Conservation (phyloP, 2,113 vertebrate genomes). For the Engraulis encrasicolus region DNA sequence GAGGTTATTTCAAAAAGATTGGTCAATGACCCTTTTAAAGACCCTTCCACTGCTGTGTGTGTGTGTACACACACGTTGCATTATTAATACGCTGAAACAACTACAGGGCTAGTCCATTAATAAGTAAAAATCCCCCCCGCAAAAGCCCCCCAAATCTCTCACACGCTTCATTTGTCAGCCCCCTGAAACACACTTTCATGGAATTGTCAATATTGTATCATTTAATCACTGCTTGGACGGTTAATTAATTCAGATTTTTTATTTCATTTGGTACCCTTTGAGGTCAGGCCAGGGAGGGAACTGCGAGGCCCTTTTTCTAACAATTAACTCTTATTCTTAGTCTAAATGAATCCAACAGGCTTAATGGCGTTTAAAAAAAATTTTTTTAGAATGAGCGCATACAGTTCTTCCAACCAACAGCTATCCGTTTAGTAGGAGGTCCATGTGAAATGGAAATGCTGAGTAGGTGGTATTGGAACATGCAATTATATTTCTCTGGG, state of each 20-base stretch:
- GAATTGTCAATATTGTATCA: conserved; percentile 64
- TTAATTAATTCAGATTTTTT: conserved; percentile 62
- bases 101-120: conserved; percentile 64
- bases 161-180: conserved; percentile 37
- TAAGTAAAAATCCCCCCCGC: conserved; percentile 63
- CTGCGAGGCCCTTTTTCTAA: neutral
- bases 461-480: neutral
- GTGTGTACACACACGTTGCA: conserved; percentile 63
- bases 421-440: neutral
- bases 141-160: conserved; percentile 50
- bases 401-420: neutral
- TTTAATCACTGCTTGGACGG: conserved; percentile 61
- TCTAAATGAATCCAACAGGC: neutral
- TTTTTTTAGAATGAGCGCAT: neutral
- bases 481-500: neutral
- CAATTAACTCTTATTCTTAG: neutral
- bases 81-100: conserved; percentile 61
- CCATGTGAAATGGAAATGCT: neutral
- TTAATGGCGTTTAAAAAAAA: neutral
- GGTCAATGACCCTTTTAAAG: conserved; percentile 68
- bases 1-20: conserved; percentile 64
- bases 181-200: conserved; percentile 64
- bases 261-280: conserved; percentile 50
- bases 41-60: conserved; percentile 56
- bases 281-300: conserved; percentile 19